Base-by-base conservation (phyloP, 1,140 invertebrate species). In the Caligus rogercresseyi region DNA sequence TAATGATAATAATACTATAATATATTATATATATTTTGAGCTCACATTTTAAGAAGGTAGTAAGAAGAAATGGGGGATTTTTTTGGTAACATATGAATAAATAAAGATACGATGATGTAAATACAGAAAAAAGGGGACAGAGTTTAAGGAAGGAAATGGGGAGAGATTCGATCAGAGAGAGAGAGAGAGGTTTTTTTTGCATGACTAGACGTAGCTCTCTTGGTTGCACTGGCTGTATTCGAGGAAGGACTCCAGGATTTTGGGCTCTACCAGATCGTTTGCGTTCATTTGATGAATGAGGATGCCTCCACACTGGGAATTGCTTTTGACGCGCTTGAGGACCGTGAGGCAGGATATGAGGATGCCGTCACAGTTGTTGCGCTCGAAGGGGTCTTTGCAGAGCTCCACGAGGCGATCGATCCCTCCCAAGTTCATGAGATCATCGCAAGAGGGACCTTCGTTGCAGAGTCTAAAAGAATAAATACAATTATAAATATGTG, bases 341-440 rank as follows among this genome's bases (percentile, higher is more conserved):
- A 63, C 51, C 13, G 61, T 51, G 78, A 87, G 74, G 76, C 84
- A 77, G 70, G 81, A 80, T 67, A 86, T 76, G 63, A 87, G 72
- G 64, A 83, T 80, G 71, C 80, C 83, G 79, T 85, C 81, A 78
- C 80, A 78, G 75, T 80, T 74, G 77, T 81, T 81, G 75, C 79
- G 75, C 76, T 79, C 79, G 70, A 77, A 71, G 66, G 81, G 79
- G 68, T 84, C 78, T 70, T 80, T 76, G 70, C 83, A 86, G 25
- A 87, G 71, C 63, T 79, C 73, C 60, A 86, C 79, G 67, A 93
- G 77, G 70, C 83, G 80, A 54, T 81, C 78, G 52, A 87, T 79
- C 16, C 86, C 87, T 62, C 86, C 82, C 11, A 85, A 73, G 62
- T 84, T 78, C 1, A 87, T 80, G 16, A 91, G 80, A 69, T 84